Base-by-base conservation (phyloP, 1,140 invertebrate species). In the Musca vetustissima region DNA sequence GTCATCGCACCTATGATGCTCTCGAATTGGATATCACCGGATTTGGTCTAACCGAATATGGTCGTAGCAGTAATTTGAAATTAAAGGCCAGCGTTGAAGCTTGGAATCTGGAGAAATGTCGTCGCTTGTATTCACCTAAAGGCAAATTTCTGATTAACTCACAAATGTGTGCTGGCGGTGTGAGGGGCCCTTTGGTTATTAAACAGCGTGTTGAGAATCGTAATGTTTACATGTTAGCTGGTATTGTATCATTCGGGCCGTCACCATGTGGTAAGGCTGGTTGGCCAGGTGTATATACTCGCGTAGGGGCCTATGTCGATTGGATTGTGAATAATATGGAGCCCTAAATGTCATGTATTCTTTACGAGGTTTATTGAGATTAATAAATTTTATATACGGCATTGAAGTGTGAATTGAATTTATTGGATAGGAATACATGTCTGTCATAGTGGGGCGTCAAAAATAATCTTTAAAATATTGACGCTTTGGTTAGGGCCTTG, bases 261-360 rank as follows among this genome's bases (percentile, higher is more conserved):
- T 86, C 87, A 0, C 87, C 87, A 0, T 95, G 92, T 72, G 92
- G 90, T 0, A 86, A 88, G 24, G 74, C 76, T 8, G 88, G 87
- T 1, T 89, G 88, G 85, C 91, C 92, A 0, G 92, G 91, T 1
- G 88, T 94, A 19, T 94, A 94, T 75, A 93, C 92, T 0, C 85
- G 86, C 71, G 89, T 93, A 1, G 82, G 84, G 0, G 82, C 87
- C 9, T 93, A 88, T 69, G 73, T 89, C 0, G 85, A 88, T 13
- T 94, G 92, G 91, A 92, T 93, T 66, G 65, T 85, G 0, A 73
- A 68, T 8, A 87, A 83, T 21, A 71, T 88, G 14, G 53, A 19
- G 43, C 21, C 47, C 15, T 69, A 69, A 64, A 43, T 50, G 1
- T 21, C 8, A 7, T 50, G 2, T 47, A 25, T n/a, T n/a, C n/a